A percentile compares a stretch with the other conserved stretches of the same genome.
Conservation (phyloP, 2,888 invertebrate genomes). For the Venustoraphidia nigricollis region DNA sequence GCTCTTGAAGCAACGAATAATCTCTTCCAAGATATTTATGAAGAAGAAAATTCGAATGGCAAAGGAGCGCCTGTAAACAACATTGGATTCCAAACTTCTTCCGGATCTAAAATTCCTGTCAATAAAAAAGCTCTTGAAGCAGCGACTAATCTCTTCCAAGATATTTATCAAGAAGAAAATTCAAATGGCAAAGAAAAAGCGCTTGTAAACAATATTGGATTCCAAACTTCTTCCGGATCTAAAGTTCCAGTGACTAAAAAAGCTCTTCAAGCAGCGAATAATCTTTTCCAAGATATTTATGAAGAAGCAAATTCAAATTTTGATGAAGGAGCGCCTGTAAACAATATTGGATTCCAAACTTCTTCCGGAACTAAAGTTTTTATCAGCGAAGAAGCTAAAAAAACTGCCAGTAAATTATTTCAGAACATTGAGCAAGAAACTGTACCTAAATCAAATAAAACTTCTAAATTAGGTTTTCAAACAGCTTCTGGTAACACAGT, state of each 20-base stretch:
- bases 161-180: background rate
- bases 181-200: background rate
- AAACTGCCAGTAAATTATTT: conserved; percentile 24
- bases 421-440: conserved; percentile 16
- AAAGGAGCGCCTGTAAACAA: too few species aligned
- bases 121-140: too few species aligned
- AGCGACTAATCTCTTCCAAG: background rate
- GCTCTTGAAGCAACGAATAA: too few species aligned
- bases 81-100: too few species aligned
- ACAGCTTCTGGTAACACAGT: conserved; percentile 24
- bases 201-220: conserved; percentile 3
- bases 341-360: conserved; percentile 21
- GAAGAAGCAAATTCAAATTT: background rate
- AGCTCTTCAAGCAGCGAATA: conserved; percentile 16
- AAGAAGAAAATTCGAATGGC: too few species aligned
- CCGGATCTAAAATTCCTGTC: too few species aligned
- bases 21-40: too few species aligned
- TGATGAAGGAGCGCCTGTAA: too few species aligned
- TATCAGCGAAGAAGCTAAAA: conserved; percentile 15
- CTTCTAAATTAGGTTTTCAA: conserved; percentile 17
- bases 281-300: conserved; percentile 19
- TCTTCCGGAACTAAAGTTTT: conserved; percentile 24
- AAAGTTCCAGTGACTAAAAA: conserved; percentile 1
- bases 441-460: conserved; percentile 1
- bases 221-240: background rate